Conservation (phyloP, 2,113 vertebrate genomes). For the Puntigrus tetrazona region DNA sequence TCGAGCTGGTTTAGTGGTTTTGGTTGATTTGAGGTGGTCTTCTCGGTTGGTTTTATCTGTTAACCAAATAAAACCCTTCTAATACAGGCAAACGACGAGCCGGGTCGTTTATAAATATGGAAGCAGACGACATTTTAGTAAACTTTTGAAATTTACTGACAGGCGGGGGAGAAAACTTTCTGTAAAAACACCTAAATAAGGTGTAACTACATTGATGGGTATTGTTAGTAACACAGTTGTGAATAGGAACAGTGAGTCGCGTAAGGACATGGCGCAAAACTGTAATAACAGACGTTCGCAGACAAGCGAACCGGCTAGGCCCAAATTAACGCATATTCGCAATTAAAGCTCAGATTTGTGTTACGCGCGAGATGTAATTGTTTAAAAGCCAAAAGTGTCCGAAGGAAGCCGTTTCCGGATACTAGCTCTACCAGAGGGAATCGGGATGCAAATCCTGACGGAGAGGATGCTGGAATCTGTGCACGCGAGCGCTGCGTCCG, state of each 20-base stretch:
- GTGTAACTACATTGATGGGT: background rate
- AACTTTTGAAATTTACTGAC: background rate
- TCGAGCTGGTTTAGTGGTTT: background rate
- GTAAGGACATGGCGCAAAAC: background rate
- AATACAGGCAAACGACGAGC: background rate
- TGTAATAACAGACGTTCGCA: background rate
- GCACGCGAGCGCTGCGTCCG: background rate
- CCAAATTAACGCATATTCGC: background rate
- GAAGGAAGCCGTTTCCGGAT: background rate
- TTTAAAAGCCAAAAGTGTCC: background rate
- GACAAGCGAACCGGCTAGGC: constrained; percentile 5
- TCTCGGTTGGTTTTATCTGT: background rate
- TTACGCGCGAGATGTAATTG: background rate
- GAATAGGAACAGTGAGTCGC: background rate
- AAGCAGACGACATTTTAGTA: background rate
- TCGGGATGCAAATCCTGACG: background rate
- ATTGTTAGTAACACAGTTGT: background rate
- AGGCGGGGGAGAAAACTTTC: background rate
- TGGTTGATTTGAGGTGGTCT: background rate
- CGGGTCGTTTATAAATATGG: background rate
- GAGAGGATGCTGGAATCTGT: constrained; percentile 15
- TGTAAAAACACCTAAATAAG: background rate
- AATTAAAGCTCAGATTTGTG: background rate
- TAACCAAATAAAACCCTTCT: background rate
- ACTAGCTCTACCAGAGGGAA: background rate